Evolutionary conservation across 2,113 vertebrate species (phyloP).

Genomic region (Peromyscus californicus): DNA sequence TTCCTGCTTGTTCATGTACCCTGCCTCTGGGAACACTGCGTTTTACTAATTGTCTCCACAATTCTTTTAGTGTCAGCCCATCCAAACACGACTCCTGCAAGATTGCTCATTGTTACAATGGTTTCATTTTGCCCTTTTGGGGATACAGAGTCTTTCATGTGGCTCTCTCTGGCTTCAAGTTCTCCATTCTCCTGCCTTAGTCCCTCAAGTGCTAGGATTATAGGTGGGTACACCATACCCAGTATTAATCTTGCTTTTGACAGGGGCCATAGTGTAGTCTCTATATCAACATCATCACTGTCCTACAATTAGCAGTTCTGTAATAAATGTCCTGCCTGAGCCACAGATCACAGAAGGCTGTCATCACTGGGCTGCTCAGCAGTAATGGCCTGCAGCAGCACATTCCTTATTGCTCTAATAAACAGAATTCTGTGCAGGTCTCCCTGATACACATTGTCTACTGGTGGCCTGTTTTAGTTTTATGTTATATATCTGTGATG

Average conservation of each 20-base stretch:
- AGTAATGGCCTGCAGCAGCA: neutral
- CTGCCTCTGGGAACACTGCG: neutral
- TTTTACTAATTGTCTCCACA: neutral
- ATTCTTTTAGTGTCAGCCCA: neutral
- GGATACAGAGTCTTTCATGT: neutral
- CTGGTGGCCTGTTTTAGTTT: neutral
- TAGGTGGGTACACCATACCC: no score
- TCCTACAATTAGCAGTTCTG: neutral
- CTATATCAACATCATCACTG: neutral
- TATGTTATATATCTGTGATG: neutral
- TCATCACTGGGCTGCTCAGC: neutral
- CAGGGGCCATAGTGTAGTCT: neutral
- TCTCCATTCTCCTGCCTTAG: neutral
- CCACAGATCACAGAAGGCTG: neutral
- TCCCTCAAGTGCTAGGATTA: neutral
- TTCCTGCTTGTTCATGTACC: neutral
- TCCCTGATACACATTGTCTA: neutral
- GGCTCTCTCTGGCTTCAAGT: neutral
- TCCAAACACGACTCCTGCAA: neutral
- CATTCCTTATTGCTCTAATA: neutral
- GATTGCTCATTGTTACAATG: neutral
- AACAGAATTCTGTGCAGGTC: neutral
- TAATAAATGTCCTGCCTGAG: neutral
- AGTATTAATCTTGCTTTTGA: neutral
- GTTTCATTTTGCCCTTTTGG: neutral